Percentiles rank a stretch among this genome's conserved stretches.
Conservation (phyloP, 2,113 vertebrate species). For the Sander lucioperca region DNA sequence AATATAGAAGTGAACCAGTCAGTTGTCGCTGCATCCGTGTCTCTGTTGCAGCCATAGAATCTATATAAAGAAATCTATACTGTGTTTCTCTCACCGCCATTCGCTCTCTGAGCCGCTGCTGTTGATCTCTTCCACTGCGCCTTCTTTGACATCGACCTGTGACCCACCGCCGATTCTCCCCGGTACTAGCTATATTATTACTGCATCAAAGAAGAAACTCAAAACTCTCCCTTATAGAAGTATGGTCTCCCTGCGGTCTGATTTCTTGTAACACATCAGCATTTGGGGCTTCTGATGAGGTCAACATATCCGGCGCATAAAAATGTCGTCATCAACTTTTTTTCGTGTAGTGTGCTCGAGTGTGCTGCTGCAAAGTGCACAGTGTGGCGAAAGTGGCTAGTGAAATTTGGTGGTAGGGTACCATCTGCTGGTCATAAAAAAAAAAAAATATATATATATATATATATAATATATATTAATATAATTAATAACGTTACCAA, state of each 20-base stretch:
- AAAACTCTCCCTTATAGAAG: neutral
- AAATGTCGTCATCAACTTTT: conserved; percentile 40
- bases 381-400: neutral
- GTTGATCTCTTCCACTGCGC: conserved; percentile 23
- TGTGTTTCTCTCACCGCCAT: conserved; percentile 76
- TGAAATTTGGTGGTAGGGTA: neutral
- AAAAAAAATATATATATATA: too few species aligned
- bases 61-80: too few species aligned
- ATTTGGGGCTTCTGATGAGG: neutral
- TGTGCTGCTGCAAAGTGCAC: too few species aligned
- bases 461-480: too few species aligned
- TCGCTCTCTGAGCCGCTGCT: conserved; percentile 38
- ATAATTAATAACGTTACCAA: neutral
- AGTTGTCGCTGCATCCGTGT: neutral
- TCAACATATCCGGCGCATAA: conserved; percentile 68
- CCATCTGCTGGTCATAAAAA: conserved; percentile 41
- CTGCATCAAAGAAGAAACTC: neutral
- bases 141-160: conserved; percentile 55
- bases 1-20: neutral
- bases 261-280: conserved; percentile 78
- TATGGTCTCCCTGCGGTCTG: neutral
- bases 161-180: neutral
- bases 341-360: neutral
- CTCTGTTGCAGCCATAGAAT: neutral
- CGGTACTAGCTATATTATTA: neutral